Evolutionary conservation across 35 echinoderm and acorn worm genomes (phyloP).

Genomic region (Heliocidaris tuberculata): DNA sequence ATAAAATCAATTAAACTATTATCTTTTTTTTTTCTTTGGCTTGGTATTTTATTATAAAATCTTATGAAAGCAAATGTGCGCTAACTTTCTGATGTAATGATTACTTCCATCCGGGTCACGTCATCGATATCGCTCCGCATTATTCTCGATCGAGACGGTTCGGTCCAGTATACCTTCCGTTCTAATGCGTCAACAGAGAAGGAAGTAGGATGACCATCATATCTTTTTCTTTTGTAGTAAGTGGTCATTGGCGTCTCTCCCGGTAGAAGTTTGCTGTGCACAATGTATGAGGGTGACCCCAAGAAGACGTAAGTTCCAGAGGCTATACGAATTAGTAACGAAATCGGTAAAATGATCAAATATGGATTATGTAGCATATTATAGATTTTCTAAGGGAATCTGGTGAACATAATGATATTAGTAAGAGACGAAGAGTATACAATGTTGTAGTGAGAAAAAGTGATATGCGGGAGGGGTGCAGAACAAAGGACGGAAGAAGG

Average conservation of each 20-base stretch:
- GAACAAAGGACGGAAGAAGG: no score
- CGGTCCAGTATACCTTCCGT: not conserved
- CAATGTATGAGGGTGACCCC: not conserved
- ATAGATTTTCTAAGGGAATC: no score
- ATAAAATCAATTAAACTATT: no score
- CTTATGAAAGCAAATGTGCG: no score
- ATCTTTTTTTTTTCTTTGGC: no score
- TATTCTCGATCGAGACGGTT: not conserved
- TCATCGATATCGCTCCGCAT: not conserved
- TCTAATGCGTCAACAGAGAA: not conserved
- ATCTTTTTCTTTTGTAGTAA: not conserved
- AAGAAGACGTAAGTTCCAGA: not conserved
- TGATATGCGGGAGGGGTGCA: no score
- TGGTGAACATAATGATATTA: no score
- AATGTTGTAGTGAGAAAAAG: no score
- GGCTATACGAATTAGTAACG: not conserved
- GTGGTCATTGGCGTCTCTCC: not conserved
- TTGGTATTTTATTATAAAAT: no score
- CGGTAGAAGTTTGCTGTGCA: not conserved
- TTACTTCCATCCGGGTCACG: not conserved
- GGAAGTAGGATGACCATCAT: not conserved
- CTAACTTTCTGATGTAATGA: not conserved
- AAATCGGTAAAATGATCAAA: no score
- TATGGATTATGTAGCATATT: no score
- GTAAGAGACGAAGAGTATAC: no score